These are phyloP conservation scores for Drosophila anomelani DNA, from an alignment of 2,888 invertebrate genomes.

Conservation along the genomic window DNA sequence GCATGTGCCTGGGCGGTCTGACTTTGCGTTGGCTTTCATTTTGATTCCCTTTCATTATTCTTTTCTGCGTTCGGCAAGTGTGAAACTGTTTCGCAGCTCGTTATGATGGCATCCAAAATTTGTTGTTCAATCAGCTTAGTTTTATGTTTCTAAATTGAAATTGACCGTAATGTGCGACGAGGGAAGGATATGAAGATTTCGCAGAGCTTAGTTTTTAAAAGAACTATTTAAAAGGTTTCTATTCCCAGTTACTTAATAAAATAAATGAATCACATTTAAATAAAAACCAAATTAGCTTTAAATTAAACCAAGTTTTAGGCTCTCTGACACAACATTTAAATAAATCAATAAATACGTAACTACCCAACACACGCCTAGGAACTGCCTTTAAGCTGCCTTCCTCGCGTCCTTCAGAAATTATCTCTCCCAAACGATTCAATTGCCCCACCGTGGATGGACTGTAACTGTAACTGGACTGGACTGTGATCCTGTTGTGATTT, in stretches of 20 bases:
- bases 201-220: background rate
- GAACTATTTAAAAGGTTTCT: too few species aligned
- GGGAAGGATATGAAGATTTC: background rate
- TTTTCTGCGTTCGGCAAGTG: background rate
- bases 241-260: too few species aligned
- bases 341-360: background rate
- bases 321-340: background rate
- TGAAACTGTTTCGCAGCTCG: conserved; percentile 8
- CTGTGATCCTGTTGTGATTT: conserved; percentile 56
- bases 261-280: too few species aligned
- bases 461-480: conserved; percentile 59
- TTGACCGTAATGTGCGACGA: background rate
- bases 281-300: background rate
- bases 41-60: background rate
- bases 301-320: background rate
- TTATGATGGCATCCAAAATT: background rate
- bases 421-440: conserved; percentile 7
- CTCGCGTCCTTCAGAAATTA: background rate
- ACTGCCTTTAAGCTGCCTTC: background rate
- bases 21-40: background rate
- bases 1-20: conserved; percentile 11
- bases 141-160: background rate
- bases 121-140: background rate
- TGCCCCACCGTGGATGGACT: conserved; percentile 23
- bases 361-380: background rate